These are phyloP conservation scores for Clepsis dumicolana DNA, from an alignment of 2,888 invertebrate species.

Conservation along the genomic window DNA sequence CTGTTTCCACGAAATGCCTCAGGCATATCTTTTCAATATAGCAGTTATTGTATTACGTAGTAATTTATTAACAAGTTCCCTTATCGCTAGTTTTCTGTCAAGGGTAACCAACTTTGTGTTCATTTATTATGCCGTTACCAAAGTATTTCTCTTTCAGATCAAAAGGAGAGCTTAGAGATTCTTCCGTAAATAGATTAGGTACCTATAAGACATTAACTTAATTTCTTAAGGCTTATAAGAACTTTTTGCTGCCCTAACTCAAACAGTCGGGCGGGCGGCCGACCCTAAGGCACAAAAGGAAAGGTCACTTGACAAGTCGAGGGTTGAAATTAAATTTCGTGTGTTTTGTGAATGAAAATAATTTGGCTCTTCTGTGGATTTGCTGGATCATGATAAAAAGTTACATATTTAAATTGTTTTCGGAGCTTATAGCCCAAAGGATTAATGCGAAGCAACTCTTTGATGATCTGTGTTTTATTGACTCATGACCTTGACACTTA, in stretches of 20 bases:
- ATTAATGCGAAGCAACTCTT: neutral
- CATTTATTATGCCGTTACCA: neutral
- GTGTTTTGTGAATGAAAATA: constrained; percentile 17
- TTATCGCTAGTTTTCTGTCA: neutral
- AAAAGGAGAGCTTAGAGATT: constrained; percentile 6
- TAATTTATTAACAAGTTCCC: neutral
- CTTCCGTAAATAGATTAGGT: constrained; percentile 5
- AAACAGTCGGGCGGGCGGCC: constrained; percentile 11
- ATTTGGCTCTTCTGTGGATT: neutral
- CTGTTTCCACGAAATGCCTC: neutral
- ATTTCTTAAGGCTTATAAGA: neutral
- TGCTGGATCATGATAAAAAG: neutral
- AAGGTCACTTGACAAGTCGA: constrained; percentile 22
- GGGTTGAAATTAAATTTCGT: constrained; percentile 30
- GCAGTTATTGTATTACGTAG: neutral
- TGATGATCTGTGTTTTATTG: neutral
- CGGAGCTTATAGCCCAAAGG: neutral
- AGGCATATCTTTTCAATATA: neutral
- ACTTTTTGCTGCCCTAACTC: constrained; percentile 13
- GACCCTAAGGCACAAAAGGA: constrained; percentile 17
- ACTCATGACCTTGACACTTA: neutral
- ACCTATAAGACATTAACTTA: constrained; percentile 5
- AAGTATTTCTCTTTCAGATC: neutral
- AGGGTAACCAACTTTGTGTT: neutral
- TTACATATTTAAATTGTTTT: constrained; percentile 2